A percentile compares a stretch with the other conserved stretches of the same genome.
Conservation (phyloP, 2,888 invertebrate genomes). For the Sialis lutaria region DNA sequence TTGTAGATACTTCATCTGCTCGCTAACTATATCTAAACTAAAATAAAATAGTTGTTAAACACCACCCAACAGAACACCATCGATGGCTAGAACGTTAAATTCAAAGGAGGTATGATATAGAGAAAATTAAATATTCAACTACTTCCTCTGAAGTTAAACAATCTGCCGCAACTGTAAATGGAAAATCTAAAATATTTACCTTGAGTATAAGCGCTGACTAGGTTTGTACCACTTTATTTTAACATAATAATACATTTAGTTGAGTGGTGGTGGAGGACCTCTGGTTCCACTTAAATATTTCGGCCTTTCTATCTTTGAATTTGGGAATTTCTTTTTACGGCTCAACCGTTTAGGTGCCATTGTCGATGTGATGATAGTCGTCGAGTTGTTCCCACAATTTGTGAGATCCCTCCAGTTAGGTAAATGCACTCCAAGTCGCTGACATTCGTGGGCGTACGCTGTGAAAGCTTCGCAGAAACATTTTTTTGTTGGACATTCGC, state of each 20-base stretch:
- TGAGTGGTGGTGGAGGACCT: neutral
- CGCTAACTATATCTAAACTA: too few species aligned
- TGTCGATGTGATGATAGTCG: neutral
- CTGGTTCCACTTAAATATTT: neutral
- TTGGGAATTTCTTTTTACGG: neutral
- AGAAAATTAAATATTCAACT: too few species aligned
- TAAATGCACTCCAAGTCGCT: constrained; percentile 53
- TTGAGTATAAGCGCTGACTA: constrained; percentile 2
- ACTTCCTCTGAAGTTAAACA: too few species aligned
- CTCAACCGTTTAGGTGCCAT: neutral
- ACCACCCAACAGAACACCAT: too few species aligned
- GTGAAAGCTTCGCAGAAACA: constrained; percentile 84
- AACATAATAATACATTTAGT: neutral
- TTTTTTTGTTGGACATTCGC: constrained; percentile 62
- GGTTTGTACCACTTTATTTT: neutral
- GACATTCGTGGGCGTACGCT: constrained; percentile 79
- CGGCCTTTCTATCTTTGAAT: neutral
- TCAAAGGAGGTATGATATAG: too few species aligned
- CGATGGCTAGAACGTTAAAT: too few species aligned
- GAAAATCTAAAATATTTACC: neutral
- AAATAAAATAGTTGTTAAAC: too few species aligned
- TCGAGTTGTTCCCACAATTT: constrained; percentile 29
- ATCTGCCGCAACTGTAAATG: too few species aligned
- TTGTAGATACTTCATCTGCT: too few species aligned
- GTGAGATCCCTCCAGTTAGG: constrained; percentile 54